A percentile compares a stretch with the other conserved stretches of the same genome.
These are phyloP conservation scores for Pseudomugil gertrudae DNA, from an alignment of 2,797 vertebrate genomes.

Conservation along the genomic window DNA sequence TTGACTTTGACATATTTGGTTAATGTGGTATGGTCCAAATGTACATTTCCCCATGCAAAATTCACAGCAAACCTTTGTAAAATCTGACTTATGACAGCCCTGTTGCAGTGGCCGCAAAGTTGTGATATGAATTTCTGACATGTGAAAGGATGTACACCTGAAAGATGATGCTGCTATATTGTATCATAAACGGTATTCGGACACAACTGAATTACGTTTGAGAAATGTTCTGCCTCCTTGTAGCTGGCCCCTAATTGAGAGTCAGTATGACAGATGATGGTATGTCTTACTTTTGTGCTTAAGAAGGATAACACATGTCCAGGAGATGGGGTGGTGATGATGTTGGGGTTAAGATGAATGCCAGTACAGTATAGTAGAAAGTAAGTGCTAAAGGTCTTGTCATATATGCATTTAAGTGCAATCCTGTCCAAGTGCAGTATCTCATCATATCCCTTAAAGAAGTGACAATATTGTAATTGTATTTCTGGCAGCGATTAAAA, in stretches of 20 bases:
- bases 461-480: slow-evolving; percentile 22
- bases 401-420: slow-evolving; percentile 68
- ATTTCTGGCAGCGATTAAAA: slow-evolving; percentile 21
- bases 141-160: slow-evolving; percentile 21
- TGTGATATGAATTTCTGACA: slow-evolving; percentile 26
- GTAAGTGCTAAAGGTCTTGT: slow-evolving; percentile 48
- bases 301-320: slow-evolving; percentile 13
- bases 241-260: slow-evolving; percentile 18
- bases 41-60: background rate
- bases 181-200: slow-evolving; percentile 24
- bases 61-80: slow-evolving; percentile 8
- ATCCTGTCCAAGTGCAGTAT: slow-evolving; percentile 51
- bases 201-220: slow-evolving; percentile 10
- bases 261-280: slow-evolving; percentile 7
- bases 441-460: no score
- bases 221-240: slow-evolving; percentile 5
- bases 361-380: slow-evolving; percentile 46
- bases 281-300: slow-evolving; percentile 27
- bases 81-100: slow-evolving; percentile 7
- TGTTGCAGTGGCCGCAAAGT: slow-evolving; percentile 18
- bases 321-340: slow-evolving; percentile 45
- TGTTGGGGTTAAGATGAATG: slow-evolving; percentile 54
- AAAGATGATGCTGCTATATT: slow-evolving; percentile 47
- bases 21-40: background rate
- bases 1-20: slow-evolving; percentile 5